Percentiles rank a stretch among this genome's conserved stretches.
phyloP scores from a whole-genome alignment of 2,797 vertebrate genomes.

The Pangasius mekongensis region DNA sequence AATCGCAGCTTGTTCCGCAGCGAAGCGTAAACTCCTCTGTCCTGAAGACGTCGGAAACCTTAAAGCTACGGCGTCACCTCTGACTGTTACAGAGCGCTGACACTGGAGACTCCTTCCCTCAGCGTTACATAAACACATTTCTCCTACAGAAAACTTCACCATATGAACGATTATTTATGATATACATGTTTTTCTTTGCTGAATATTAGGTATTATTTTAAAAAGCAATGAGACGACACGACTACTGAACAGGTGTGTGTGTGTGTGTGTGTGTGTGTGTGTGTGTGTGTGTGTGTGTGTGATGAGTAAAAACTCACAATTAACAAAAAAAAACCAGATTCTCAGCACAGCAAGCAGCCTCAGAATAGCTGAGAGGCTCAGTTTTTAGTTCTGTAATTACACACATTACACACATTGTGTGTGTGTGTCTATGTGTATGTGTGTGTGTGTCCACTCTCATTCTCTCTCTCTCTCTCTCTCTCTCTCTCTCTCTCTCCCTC shows the following conservation, averaged over 20 bases:
- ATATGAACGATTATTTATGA: neutral
- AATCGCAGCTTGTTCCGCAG: too few relatives aligned
- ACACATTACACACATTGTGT: neutral
- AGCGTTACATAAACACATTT: too few relatives aligned
- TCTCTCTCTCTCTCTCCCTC: neutral
- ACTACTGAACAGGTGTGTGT: neutral
- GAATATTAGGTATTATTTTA: too few relatives aligned
- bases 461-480: neutral
- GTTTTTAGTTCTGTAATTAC: slow-evolving; percentile 36
- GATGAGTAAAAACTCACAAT: slow-evolving; percentile 20
- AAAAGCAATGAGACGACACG: neutral
- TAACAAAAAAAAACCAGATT: slow-evolving; percentile 19
- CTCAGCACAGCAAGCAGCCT: neutral
- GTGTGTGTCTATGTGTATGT: neutral
- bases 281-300: slow-evolving; percentile 14
- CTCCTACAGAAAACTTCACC: neutral
- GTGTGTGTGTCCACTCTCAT: neutral
- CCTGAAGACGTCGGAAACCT: too few relatives aligned
- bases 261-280: neutral
- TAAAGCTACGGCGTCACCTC: too few relatives aligned
- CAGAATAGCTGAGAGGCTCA: slow-evolving; percentile 12
- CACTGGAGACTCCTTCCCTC: neutral
- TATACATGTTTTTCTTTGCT: neutral
- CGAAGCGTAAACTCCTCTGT: too few relatives aligned
- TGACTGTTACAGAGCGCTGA: neutral